phyloP scores from a whole-genome alignment of 2,113 vertebrate genomes.

The Ellobius talpinus region DNA sequence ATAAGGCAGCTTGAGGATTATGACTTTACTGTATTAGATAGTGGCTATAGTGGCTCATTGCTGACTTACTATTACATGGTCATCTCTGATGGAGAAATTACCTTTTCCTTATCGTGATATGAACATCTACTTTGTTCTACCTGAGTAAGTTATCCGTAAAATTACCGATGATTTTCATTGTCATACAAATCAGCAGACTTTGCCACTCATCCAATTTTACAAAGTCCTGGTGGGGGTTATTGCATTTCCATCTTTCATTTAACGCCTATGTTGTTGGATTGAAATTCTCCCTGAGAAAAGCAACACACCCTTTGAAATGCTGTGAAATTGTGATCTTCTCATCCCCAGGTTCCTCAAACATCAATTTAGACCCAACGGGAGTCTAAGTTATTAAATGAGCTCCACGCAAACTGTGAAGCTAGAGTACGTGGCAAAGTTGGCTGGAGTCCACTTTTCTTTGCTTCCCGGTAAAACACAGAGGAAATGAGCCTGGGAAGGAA shows the following conservation, averaged over 20 bases:
- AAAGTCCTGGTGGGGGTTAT: slow-evolving; percentile 29
- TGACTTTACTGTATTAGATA: background rate
- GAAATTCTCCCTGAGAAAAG: slow-evolving; percentile 65
- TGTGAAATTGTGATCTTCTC: slow-evolving; percentile 20
- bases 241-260: slow-evolving; percentile 65
- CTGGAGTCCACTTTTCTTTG: slow-evolving; percentile 63
- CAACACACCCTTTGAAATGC: slow-evolving; percentile 61
- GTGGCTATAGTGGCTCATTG: background rate
- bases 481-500: slow-evolving; percentile 69
- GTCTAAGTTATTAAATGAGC: slow-evolving; percentile 35
- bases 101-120: background rate
- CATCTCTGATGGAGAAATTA: background rate
- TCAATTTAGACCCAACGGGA: slow-evolving; percentile 74
- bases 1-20: background rate
- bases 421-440: slow-evolving; percentile 48
- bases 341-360: slow-evolving; percentile 53
- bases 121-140: background rate
- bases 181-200: background rate
- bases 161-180: background rate
- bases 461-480: slow-evolving; percentile 72
- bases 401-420: slow-evolving; percentile 8
- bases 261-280: slow-evolving; percentile 5
- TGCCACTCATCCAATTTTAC: background rate
- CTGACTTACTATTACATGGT: background rate
- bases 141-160: background rate